Base-by-base conservation (phyloP, 2,797 vertebrate species). In the Spheniscus humboldti region DNA sequence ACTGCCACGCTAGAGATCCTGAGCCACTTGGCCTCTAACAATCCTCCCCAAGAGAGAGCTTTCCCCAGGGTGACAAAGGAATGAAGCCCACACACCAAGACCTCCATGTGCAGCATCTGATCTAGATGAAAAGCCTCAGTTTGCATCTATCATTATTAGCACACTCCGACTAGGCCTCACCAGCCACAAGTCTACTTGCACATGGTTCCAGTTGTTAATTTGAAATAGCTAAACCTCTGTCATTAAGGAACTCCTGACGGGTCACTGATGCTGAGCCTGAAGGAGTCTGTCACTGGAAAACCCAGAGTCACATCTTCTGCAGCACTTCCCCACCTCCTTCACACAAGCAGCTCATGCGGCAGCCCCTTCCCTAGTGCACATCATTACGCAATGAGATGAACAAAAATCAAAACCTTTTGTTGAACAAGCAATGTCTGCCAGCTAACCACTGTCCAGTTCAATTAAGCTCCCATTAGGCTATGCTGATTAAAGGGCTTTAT, bases 401-500 rank as follows among this genome's bases (percentile, higher is more conserved):
- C 45, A 59, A 24, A 67, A 66, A 53, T 19, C 84, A 48, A 28
- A 66, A 6, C 22, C 37, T n/a, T 52, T 33, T 75, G 59, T 25
- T 52, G 66, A 69, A 64, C 37, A 7, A 35, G 63, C 62, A 57
- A 7, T 4, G 7, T 56, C 76, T 92, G 55, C 86, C 78, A 92
- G 57, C 68, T 50, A 57, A 64, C 66, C 43, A 27, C 77, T 90
- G 50, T 55, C 88, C 64, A 35, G 47, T 55, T 85, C 80, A 92
- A 57, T 84, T 76, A 94, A 74, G 48, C 48, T 92, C 78, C 79
- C 8, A 1, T 71, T 74, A 75, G 76, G 59, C 85, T 56, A 15
- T 0, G 5, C 86, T 62, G 88, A 92, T 92, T 94, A 90, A 90
- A 86, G 67, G 68, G 92, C 83, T 93, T 93, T 95, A 66, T 47